A percentile compares a stretch with the other conserved stretches of the same genome.
phyloP scores from a whole-genome alignment of 2,113 vertebrate species.

The Forbesichthys papilliferus region DNA sequence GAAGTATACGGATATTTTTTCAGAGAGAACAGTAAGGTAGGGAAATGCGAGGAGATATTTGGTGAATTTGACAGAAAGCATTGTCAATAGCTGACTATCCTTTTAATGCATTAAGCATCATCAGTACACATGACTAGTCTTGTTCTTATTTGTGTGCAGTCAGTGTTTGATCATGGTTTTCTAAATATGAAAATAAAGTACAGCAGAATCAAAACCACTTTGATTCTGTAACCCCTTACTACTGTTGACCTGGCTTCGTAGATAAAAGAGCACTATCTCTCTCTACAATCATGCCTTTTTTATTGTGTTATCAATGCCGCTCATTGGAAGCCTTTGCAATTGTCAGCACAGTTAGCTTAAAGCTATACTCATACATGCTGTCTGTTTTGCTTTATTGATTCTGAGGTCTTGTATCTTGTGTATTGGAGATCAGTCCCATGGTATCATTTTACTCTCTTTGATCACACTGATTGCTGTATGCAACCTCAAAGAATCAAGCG shows the following conservation, averaged over 20 bases:
- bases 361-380: conserved; percentile 80
- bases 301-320: conserved; percentile 73
- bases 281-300: conserved; percentile 81
- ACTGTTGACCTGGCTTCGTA: conserved; percentile 77
- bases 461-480: conserved; percentile 71
- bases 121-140: conserved; percentile 52
- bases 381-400: conserved; percentile 83
- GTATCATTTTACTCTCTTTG: conserved; percentile 76
- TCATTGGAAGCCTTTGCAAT: conserved; percentile 74
- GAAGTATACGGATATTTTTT: too few relatives aligned
- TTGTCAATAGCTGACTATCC: too few relatives aligned
- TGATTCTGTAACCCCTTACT: conserved; percentile 75
- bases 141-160: conserved; percentile 53
- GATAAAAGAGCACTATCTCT: conserved; percentile 72
- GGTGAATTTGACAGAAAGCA: too few relatives aligned
- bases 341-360: conserved; percentile 77
- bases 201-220: conserved; percentile 72
- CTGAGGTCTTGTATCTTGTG: conserved; percentile 68
- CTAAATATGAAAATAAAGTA: conserved; percentile 60
- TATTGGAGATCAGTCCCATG: conserved; percentile 72
- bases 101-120: conserved; percentile 33
- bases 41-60: too few relatives aligned
- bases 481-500: conserved; percentile 60
- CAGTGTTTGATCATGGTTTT: conserved; percentile 52
- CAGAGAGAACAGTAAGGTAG: too few relatives aligned